Percentiles rank a stretch among this genome's conserved stretches.
phyloP scores from a whole-genome alignment of 2,888 invertebrate genomes.

The Odiellus spinosus region DNA sequence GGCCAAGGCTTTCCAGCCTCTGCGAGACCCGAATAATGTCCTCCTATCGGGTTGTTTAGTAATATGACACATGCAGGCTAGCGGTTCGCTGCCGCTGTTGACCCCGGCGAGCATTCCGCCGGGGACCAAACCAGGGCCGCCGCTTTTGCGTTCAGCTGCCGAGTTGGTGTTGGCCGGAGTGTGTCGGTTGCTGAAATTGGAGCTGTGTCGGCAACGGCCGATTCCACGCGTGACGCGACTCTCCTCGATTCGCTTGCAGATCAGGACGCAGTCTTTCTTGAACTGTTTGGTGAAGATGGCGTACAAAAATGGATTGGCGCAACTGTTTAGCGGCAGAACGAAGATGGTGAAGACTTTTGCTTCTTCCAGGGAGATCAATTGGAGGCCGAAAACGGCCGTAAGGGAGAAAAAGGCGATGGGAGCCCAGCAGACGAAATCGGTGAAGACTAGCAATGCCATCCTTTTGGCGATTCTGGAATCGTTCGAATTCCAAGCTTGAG shows the following conservation, averaged over 20 bases:
- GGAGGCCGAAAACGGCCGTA: slow-evolving; percentile 79
- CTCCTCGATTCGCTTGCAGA: slow-evolving; percentile 91
- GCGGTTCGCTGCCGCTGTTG: not conserved
- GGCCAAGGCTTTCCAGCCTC: slow-evolving; percentile 15
- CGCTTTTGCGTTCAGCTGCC: slow-evolving; percentile 50
- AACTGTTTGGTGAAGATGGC: slow-evolving; percentile 95
- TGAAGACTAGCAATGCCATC: slow-evolving; percentile 91
- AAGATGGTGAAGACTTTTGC: slow-evolving; percentile 90
- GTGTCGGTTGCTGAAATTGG: slow-evolving; percentile 71
- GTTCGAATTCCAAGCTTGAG: slow-evolving; percentile 75
- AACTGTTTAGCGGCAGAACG: slow-evolving; percentile 84
- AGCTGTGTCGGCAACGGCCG: slow-evolving; percentile 66
- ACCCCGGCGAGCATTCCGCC: slow-evolving; percentile 10
- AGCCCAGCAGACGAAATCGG: slow-evolving; percentile 95
- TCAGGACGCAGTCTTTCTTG: slow-evolving; percentile 88
- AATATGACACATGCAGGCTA: not conserved
- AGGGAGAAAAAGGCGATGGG: slow-evolving; percentile 91
- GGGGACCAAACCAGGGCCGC: slow-evolving; percentile 14
- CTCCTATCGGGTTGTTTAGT: slow-evolving; percentile 6
- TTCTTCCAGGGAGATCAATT: slow-evolving; percentile 78
- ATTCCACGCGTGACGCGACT: slow-evolving; percentile 74
- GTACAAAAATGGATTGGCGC: slow-evolving; percentile 94
- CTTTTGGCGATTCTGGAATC: slow-evolving; percentile 89
- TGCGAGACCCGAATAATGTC: not conserved
- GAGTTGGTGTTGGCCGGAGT: slow-evolving; percentile 75